Conservation (phyloP, 92 coral and sea anemone species). For the Porites evermanni region DNA sequence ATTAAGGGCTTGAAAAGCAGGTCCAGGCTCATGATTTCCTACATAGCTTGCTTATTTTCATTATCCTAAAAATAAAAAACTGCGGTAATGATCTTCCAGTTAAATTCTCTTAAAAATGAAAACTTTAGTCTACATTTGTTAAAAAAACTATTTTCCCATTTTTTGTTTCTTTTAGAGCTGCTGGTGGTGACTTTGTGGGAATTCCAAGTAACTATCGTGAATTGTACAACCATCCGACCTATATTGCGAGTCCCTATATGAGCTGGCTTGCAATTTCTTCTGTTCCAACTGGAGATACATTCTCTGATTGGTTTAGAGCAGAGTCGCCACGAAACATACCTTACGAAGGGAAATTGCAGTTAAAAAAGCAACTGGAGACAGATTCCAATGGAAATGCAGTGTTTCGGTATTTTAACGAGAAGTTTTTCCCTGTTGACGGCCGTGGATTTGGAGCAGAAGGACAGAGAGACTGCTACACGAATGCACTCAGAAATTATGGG, state of each 20-base stretch:
- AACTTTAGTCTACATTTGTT: too few species aligned
- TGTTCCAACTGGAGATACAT: slow-evolving; percentile 58
- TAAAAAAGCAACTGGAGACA: slow-evolving; percentile 71
- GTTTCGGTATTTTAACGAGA: slow-evolving; percentile 69
- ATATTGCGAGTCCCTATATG: slow-evolving; percentile 88
- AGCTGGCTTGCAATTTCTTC: slow-evolving; percentile 86
- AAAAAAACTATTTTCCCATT: background rate
- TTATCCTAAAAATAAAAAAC: too few species aligned
- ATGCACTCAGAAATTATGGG: slow-evolving; percentile 97
- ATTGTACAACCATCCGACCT: slow-evolving; percentile 66
- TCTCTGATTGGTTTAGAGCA: slow-evolving; percentile 87
- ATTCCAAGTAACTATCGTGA: slow-evolving; percentile 59
- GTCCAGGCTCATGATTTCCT: too few species aligned
- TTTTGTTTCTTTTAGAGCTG: slow-evolving; percentile 48
- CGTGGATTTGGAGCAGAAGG: slow-evolving; percentile 98
- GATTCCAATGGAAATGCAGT: slow-evolving; percentile 79
- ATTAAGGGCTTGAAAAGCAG: too few species aligned
- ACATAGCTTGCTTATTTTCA: too few species aligned
- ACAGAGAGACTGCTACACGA: slow-evolving; percentile 88
- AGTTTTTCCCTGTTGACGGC: slow-evolving; percentile 97
- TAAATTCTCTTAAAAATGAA: too few species aligned
- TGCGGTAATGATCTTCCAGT: too few species aligned
- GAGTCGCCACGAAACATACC: slow-evolving; percentile 70
- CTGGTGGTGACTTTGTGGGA: slow-evolving; percentile 89
- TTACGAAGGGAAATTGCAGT: slow-evolving; percentile 66